Base-by-base conservation (phyloP, 1,140 invertebrate species). In the Papilio xuthus region DNA sequence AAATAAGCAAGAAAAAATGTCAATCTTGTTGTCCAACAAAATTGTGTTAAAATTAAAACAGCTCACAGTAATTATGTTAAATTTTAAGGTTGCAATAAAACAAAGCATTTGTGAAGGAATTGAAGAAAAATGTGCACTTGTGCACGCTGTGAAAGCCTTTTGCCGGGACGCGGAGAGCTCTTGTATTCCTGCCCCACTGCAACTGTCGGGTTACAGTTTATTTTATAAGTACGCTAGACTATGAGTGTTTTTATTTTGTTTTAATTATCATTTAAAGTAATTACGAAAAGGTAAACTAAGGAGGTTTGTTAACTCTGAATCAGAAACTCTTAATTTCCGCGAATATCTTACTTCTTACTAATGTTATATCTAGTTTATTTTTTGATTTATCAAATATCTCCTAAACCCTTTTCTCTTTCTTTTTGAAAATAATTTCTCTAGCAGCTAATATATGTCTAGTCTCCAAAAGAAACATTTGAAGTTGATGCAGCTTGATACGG, bases 101-200 rank as follows among this genome's bases (percentile, higher is more conserved):
- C 37, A 70, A 70, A 70, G 67, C 56, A 60, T 26, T 67, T 13
- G 60, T 67, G 60, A 32, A 67, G 60, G 60, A 67, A 67, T 41
- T 70, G 32, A 70, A 41, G 37, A 70, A 70, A 70, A 42, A 37
- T 37, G 71, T 44, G 71, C 71, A 47, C 71, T 73, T 50, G 37
- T 47, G 41, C 71, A 73, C 41, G 71, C 71, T 26, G 42, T 73
- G 71, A 23, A 73, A 23, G 71, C 71, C 71, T 73, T 73, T 73
- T 73, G 71, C 50, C 20, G 71, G 42, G 71, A 73, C 41, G 20
- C 20, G 20, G 42, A 73, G 71, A 9, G 71, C 41, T 15, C 71
- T 73, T 42, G 71, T 42, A 23, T 47, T 44, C 70, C 41, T 20
- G 42, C 41, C 42, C 20, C 71, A 26, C 71, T 73, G 71, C 71